phyloP scores from a whole-genome alignment of 2,797 vertebrate genomes.

The Hybognathus amarus region DNA sequence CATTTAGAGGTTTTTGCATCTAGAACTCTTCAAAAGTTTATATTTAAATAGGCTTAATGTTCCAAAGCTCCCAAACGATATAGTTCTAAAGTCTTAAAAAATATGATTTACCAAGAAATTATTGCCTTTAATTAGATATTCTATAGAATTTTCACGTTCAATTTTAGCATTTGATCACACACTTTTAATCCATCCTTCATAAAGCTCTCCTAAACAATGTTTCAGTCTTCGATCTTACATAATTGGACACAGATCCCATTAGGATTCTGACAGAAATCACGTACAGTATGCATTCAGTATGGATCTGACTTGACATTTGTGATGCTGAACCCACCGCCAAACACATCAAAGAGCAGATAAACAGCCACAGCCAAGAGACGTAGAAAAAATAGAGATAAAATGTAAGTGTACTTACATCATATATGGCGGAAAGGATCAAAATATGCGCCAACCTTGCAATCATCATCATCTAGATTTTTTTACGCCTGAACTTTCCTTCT shows the following conservation, averaged over 20 bases:
- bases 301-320: not conserved
- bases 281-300: not conserved
- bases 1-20: too few relatives aligned
- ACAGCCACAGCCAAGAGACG: not conserved
- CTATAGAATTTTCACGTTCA: not conserved
- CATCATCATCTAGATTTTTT: constrained; percentile 28
- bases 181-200: not conserved
- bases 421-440: constrained; percentile 9
- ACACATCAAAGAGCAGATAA: not conserved
- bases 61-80: not conserved
- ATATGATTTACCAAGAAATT: not conserved
- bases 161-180: not conserved
- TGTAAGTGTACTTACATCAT: constrained; percentile 42
- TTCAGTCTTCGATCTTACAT: constrained; percentile 4
- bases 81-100: not conserved
- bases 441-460: constrained; percentile 29
- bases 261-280: not conserved
- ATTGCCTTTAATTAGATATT: not conserved
- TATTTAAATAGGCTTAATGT: not conserved
- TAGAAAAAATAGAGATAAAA: not conserved
- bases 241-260: not conserved
- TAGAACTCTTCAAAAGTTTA: too few relatives aligned
- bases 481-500: constrained; percentile 30
- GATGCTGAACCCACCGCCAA: constrained; percentile 5
- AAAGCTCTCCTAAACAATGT: not conserved